Evolutionary conservation across 2,888 invertebrate genomes (phyloP).

Genomic region (Macropis europaea): DNA sequence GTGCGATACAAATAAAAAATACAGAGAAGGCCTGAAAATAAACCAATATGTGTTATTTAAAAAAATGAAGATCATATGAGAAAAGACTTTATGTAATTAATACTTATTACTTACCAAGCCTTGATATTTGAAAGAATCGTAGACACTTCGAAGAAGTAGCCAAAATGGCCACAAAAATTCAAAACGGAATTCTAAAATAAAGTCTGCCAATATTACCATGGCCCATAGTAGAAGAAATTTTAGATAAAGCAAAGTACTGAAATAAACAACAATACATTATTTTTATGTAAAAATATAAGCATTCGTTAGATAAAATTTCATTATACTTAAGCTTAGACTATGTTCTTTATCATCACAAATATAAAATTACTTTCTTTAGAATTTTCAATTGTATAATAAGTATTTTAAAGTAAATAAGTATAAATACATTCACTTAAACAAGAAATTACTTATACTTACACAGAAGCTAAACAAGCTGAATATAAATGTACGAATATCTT

Average conservation of each 20-base stretch:
- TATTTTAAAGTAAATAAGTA: too few species aligned
- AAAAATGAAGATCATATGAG: not conserved
- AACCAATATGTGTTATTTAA: slow-evolving; percentile 15
- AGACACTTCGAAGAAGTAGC: slow-evolving; percentile 96
- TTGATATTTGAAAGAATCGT: slow-evolving; percentile 99
- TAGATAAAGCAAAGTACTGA: slow-evolving; percentile 95
- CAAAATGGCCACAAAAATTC: slow-evolving; percentile 99
- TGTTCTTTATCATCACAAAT: too few species aligned
- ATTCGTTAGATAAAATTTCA: not conserved
- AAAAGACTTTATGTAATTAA: not conserved
- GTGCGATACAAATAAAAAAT: slow-evolving; percentile 98
- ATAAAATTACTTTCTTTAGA: too few species aligned
- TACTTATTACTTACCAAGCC: slow-evolving; percentile 88
- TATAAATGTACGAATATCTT: too few species aligned
- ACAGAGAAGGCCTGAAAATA: slow-evolving; percentile 94
- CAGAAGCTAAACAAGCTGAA: too few species aligned
- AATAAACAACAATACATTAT: slow-evolving; percentile 77
- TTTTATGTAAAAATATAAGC: not conserved
- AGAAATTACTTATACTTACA: too few species aligned
- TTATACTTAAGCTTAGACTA: too few species aligned
- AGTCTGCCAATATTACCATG: slow-evolving; percentile 96
- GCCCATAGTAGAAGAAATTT: slow-evolving; percentile 98
- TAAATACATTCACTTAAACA: too few species aligned
- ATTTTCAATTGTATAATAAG: too few species aligned
- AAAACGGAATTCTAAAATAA: slow-evolving; percentile 98